A percentile compares a stretch with the other conserved stretches of the same genome.
Evolutionary conservation across 1,140 invertebrate genomes (phyloP).

Genomic region (Globodera rostochiensis): DNA sequence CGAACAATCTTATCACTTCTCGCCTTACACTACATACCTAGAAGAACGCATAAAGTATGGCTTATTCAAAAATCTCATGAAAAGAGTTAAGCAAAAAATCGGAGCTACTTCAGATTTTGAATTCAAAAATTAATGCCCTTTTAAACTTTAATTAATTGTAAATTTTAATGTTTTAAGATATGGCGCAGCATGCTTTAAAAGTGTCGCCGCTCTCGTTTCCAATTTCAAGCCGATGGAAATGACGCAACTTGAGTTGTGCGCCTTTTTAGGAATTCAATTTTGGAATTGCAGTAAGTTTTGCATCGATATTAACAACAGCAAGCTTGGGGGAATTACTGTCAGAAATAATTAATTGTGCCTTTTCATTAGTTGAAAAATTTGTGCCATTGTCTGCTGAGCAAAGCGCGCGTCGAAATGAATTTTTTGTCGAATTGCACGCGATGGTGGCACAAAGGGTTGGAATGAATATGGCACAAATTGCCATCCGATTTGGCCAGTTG

Average conservation of each 20-base stretch:
- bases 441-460: not conserved
- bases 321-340: not conserved
- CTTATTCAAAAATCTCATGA: not conserved
- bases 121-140: not conserved
- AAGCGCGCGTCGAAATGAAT: not conserved
- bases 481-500: not conserved
- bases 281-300: conserved; percentile 19
- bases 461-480: not conserved
- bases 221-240: conserved; percentile 1
- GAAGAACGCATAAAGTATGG: not conserved
- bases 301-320: not conserved
- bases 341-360: not conserved
- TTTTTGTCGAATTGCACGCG: conserved; percentile 2
- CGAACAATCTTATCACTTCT: not conserved
- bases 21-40: not conserved
- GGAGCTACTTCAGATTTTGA: no score
- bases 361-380: conserved; percentile 5
- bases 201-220: not conserved
- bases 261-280: conserved; percentile 16
- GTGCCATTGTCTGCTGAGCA: not conserved
- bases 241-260: not conserved
- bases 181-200: not conserved
- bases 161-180: not conserved
- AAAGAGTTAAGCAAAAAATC: no score
- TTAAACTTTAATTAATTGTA: no score